phyloP scores from a whole-genome alignment of 2,113 vertebrate species.

The Micromys minutus region DNA sequence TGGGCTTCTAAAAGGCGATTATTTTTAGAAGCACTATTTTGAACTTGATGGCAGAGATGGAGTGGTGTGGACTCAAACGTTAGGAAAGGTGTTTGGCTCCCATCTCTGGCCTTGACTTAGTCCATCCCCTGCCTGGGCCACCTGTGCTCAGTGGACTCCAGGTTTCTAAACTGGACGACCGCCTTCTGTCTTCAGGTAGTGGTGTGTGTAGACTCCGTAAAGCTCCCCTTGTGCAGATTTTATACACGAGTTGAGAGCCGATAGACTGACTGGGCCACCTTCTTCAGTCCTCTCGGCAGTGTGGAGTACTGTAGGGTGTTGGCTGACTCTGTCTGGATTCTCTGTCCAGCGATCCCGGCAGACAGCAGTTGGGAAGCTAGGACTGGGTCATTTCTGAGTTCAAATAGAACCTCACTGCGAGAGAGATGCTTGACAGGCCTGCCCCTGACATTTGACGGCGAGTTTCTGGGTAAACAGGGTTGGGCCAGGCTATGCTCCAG shows the following conservation, averaged over 20 bases:
- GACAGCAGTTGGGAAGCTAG: constrained; percentile 31
- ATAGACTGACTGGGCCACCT: neutral
- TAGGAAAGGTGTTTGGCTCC: neutral
- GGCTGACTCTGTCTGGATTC: neutral
- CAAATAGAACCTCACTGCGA: constrained; percentile 30
- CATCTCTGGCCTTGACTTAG: neutral
- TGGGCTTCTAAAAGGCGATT: neutral
- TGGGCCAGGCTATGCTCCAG: neutral
- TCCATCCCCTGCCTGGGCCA: neutral
- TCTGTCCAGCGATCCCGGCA: neutral
- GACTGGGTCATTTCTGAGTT: constrained; percentile 50
- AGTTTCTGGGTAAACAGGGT: constrained; percentile 37
- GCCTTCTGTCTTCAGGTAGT: neutral
- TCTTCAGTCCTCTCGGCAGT: neutral
- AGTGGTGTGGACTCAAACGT: neutral
- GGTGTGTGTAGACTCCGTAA: neutral
- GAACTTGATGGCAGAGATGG: neutral
- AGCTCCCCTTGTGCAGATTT: neutral
- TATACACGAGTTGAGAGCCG: neutral
- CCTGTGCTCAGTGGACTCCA: neutral
- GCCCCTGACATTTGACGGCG: neutral
- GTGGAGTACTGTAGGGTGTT: neutral
- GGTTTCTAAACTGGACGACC: neutral
- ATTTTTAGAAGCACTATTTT: constrained; percentile 12
- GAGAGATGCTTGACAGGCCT: constrained; percentile 41